Evolutionary conservation across 2,888 invertebrate genomes (phyloP).

Genomic region (Phaedon cochleariae): DNA sequence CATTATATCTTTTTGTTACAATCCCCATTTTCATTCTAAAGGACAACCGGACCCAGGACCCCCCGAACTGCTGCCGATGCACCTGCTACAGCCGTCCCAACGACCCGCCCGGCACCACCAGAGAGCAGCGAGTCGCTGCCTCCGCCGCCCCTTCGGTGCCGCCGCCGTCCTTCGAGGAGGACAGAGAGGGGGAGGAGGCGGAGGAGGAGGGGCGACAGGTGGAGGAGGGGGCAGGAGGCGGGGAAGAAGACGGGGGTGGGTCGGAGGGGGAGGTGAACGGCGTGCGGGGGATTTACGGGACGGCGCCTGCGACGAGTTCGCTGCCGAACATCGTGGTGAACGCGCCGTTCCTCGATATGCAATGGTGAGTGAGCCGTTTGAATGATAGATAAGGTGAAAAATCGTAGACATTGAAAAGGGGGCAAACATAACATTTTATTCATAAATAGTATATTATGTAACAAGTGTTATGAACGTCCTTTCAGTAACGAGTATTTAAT

Average conservation of each 20-base stretch:
- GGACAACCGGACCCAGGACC: no score
- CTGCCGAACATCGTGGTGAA: constrained; percentile 51
- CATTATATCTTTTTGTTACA: no score
- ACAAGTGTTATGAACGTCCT: no score
- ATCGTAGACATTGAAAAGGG: no score
- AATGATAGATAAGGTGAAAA: no score
- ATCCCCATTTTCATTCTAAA: no score
- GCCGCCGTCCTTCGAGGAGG: no score
- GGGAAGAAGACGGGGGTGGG: constrained; percentile 24
- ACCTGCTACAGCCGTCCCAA: constrained; percentile 56
- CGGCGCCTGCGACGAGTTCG: constrained; percentile 44
- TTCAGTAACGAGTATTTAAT: no score
- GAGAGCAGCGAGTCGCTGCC: constrained; percentile 14
- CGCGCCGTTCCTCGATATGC: constrained; percentile 53
- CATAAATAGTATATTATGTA: no score
- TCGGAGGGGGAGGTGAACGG: constrained; percentile 35
- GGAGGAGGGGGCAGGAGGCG: constrained; percentile 18
- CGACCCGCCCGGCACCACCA: constrained; percentile 30
- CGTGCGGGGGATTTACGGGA: constrained; percentile 49
- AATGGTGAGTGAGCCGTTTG: constrained; percentile 51
- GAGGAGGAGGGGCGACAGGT: not conserved
- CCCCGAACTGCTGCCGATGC: constrained; percentile 56
- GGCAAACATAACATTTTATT: no score
- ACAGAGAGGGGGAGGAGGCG: constrained; percentile 5
- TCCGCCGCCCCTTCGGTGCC: no score